Percentiles rank a stretch among this genome's conserved stretches.
Conservation (phyloP, 2,888 invertebrate genomes). For the Glaucopsyche alexis region DNA sequence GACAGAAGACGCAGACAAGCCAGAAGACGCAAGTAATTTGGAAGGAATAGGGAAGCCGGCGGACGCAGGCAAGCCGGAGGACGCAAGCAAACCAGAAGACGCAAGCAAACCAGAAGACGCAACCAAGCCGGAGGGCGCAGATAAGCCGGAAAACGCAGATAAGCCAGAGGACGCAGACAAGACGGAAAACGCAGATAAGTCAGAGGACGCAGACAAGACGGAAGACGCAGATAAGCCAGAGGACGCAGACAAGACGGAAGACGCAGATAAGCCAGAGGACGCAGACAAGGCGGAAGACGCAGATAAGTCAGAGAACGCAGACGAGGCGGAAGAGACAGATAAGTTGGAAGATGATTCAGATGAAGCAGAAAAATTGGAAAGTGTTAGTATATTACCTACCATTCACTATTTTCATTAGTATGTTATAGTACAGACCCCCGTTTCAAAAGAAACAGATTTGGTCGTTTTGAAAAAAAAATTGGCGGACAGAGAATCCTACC, state of each 20-base stretch:
- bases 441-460: too few relatives aligned
- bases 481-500: too few relatives aligned
- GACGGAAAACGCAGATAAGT: neutral
- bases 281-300: neutral
- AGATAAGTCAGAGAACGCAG: neutral
- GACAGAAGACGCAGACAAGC: neutral
- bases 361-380: neutral
- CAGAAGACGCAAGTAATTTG: neutral
- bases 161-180: neutral
- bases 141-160: neutral
- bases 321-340: neutral
- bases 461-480: too few relatives aligned
- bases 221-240: neutral
- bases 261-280: neutral
- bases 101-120: neutral
- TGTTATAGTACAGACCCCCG: too few relatives aligned
- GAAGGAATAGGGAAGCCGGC: neutral
- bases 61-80: neutral
- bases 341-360: neutral
- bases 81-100: neutral
- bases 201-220: neutral
- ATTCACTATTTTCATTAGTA: too few relatives aligned
- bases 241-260: neutral
- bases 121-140: neutral
- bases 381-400: too few relatives aligned